phyloP scores from a whole-genome alignment of 2,797 vertebrate species.

The Crenichthys baileyi region DNA sequence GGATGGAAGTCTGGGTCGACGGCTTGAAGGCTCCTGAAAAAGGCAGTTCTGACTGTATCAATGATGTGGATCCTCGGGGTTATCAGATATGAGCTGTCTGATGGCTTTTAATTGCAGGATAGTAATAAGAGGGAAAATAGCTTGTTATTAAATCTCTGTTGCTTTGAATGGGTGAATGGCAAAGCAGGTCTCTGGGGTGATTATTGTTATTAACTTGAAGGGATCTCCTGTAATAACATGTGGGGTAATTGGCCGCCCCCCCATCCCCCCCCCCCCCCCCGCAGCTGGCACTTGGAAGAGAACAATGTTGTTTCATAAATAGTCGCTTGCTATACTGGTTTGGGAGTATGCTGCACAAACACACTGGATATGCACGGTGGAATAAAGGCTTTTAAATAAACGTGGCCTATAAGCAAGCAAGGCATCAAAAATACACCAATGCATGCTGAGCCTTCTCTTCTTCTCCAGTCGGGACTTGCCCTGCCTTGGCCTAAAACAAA shows the following conservation, averaged over 20 bases:
- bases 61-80: constrained; percentile 47
- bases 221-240: constrained; percentile 75
- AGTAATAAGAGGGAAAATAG: constrained; percentile 62
- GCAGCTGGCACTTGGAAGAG: too few relatives aligned
- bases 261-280: too few relatives aligned
- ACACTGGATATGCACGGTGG: neutral
- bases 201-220: constrained; percentile 80
- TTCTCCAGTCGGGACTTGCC: constrained; percentile 19
- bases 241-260: constrained; percentile 73
- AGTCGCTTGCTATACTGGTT: constrained; percentile 28
- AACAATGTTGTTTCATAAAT: constrained; percentile 45
- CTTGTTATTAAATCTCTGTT: constrained; percentile 72
- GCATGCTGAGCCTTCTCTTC: constrained; percentile 8
- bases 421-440: constrained; percentile 3
- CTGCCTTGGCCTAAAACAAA: constrained; percentile 31
- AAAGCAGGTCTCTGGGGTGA: constrained; percentile 65
- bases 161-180: constrained; percentile 62
- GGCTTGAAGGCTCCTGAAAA: constrained; percentile 63
- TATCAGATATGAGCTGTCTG: constrained; percentile 73
- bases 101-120: constrained; percentile 80
- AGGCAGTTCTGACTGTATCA: constrained; percentile 62
- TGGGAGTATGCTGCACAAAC: constrained; percentile 11
- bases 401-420: neutral
- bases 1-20: constrained; percentile 42
- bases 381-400: neutral